Evolutionary conservation across 2,888 invertebrate genomes (phyloP), one percentile per base, ranked within the genome.

Genomic region (Acheta domesticus): DNA sequence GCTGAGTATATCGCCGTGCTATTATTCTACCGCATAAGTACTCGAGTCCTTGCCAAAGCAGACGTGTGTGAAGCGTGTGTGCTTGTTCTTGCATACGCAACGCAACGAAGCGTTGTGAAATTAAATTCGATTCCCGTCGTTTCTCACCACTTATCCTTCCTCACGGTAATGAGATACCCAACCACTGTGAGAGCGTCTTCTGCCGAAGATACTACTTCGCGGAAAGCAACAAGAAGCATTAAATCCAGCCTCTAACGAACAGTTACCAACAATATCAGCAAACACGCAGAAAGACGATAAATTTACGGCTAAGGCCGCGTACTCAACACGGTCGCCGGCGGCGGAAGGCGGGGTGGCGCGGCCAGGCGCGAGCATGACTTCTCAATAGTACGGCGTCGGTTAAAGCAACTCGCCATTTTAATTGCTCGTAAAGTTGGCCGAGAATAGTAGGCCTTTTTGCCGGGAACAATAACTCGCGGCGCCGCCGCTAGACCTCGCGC

Each of bases 371-470:
- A 62, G 62, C 62, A 62, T 19, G 62, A 62, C 62, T 62, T 62
- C 62, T 62, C 62, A 62, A 62, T 62, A 62, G 62, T 5, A n/a
- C 14, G n/a, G 62, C 62, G n/a, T 5, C 62, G n/a, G 62, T 62
- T 62, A 62, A 14, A 62, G 62, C 62, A 62, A 62, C 62, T 62
- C 62, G 62, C 62, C 62, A 62, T 62, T 62, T 62, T 62, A 62
- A 62, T 62, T 62, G 62, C 62, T 62, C 62, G 62, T 62, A 62
- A 62, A 62, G 62, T 62, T n/a, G 36, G 62, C 62, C 62, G n/a
- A 62, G 62, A 62, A 62, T 62, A 62, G 62, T 14, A 62, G n/a
- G 62, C 62, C 36, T 62, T 62, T 62, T 62, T 62, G 62, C n/a
- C 14, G 62, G 14, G 62, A 62, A 62, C 62, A 62, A 62, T 62